phyloP scores from a whole-genome alignment of 2,113 vertebrate species.

The Candoia aspera region DNA sequence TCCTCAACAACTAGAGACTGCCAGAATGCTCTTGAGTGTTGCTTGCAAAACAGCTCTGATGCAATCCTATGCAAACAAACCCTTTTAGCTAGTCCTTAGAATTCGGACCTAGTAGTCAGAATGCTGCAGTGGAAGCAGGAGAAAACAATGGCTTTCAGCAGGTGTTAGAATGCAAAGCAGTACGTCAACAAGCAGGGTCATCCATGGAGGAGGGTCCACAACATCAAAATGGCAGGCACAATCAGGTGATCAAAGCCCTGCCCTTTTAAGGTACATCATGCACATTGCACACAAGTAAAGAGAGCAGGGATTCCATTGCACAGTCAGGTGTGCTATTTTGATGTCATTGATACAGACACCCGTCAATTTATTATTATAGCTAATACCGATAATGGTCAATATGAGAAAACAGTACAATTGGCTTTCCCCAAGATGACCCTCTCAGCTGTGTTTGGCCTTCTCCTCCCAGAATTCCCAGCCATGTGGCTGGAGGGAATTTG shows the following conservation, averaged over 20 bases:
- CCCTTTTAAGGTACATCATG: neutral
- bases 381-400: neutral
- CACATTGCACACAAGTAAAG: neutral
- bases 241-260: neutral
- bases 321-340: neutral
- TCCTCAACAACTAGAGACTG: constrained; percentile 37
- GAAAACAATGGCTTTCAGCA: constrained; percentile 62
- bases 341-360: neutral
- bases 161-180: constrained; percentile 65
- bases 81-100: constrained; percentile 68
- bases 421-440: neutral
- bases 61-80: constrained; percentile 63
- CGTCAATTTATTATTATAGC: neutral
- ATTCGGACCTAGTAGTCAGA: constrained; percentile 69
- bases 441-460: neutral
- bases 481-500: neutral
- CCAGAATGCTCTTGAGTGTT: constrained; percentile 60
- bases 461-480: constrained; percentile 56
- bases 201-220: neutral
- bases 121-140: constrained; percentile 68
- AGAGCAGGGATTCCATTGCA: neutral
- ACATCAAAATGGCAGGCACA: neutral
- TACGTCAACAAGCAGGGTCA: constrained; percentile 29
- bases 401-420: neutral
- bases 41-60: constrained; percentile 53